phyloP scores from a whole-genome alignment of 1,140 invertebrate genomes.

The Coptotermes formosanus region DNA sequence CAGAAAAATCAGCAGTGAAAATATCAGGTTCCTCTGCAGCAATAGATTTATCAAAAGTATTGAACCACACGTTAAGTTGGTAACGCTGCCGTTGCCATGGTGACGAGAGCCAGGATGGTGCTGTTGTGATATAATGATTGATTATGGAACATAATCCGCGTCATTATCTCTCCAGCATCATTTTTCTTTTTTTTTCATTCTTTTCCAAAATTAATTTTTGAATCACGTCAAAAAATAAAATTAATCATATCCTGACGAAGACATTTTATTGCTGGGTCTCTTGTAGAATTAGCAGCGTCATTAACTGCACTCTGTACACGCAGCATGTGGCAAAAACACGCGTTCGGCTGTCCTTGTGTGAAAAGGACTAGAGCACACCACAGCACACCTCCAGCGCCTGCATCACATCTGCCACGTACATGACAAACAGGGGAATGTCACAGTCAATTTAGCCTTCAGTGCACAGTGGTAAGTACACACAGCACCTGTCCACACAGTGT shows the following conservation, averaged over 20 bases:
- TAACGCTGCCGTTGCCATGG: not conserved
- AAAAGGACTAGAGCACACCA: not conserved
- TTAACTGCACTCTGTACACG: not conserved
- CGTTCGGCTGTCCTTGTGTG: not conserved
- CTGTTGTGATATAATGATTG: not conserved
- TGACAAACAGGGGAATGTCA: not conserved
- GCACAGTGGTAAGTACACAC: too few species aligned
- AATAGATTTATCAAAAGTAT: constrained; percentile 17
- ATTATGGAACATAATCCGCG: not conserved
- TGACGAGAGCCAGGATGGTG: not conserved
- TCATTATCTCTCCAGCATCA: not conserved
- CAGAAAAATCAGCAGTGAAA: not conserved
- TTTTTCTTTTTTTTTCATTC: too few species aligned
- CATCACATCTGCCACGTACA: not conserved
- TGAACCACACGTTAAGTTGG: not conserved
- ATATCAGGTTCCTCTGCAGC: not conserved
- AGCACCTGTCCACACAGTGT: too few species aligned
- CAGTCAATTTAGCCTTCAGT: too few species aligned
- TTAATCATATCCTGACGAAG: not conserved
- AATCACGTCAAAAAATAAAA: not conserved
- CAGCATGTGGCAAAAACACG: too few species aligned
- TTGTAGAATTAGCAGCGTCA: not conserved
- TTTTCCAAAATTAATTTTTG: not conserved
- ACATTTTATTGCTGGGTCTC: not conserved
- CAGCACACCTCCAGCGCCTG: not conserved